phyloP scores from a whole-genome alignment of 1,140 invertebrate genomes.

The Philopotamus ludificatus region DNA sequence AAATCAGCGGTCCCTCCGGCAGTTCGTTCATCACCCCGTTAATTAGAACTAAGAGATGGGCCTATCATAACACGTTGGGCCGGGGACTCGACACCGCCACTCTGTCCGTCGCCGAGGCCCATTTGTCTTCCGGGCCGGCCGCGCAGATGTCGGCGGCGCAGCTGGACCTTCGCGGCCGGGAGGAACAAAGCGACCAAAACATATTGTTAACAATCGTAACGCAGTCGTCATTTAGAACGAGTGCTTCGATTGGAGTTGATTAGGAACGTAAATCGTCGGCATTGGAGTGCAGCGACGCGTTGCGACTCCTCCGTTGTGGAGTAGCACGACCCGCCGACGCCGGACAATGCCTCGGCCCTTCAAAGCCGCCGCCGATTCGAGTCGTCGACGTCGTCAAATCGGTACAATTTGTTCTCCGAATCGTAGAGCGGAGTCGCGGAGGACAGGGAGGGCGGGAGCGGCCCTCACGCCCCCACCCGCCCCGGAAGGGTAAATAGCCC shows the following conservation, averaged over 20 bases:
- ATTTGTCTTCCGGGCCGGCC: too few relatives aligned
- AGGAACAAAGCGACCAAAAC: too few relatives aligned
- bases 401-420: neutral
- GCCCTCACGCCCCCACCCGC: too few relatives aligned
- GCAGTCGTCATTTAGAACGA: neutral
- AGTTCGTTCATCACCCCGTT: too few relatives aligned
- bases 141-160: too few relatives aligned
- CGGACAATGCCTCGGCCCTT: neutral
- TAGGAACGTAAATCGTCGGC: conserved; percentile 5
- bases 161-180: too few relatives aligned
- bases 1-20: too few relatives aligned
- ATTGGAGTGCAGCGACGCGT: neutral
- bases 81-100: too few relatives aligned
- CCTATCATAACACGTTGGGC: too few relatives aligned
- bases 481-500: conserved; percentile 29
- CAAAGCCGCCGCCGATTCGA: neutral
- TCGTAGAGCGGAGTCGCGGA: neutral
- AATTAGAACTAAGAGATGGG: too few relatives aligned
- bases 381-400: neutral
- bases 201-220: too few relatives aligned
- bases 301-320: conserved; percentile 2
- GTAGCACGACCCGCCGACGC: neutral
- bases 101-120: too few relatives aligned
- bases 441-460: neutral
- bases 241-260: neutral